Conservation (phyloP, 2,888 invertebrate genomes). For the Gnatocerus cornutus region DNA sequence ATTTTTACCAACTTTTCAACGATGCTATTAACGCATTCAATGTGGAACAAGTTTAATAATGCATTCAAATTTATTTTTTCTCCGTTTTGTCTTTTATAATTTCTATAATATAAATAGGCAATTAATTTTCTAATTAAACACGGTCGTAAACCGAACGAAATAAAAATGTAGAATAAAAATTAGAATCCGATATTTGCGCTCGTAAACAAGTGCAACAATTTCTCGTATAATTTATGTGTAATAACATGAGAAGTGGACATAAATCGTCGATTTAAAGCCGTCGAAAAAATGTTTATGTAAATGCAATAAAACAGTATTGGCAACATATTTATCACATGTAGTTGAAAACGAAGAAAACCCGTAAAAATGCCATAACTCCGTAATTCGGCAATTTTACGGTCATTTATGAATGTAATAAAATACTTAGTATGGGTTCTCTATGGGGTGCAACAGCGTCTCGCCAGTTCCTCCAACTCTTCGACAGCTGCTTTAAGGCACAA, state of each 20-base stretch:
- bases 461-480: constrained; percentile 12
- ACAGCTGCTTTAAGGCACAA: constrained; percentile 34
- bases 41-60: too few species aligned
- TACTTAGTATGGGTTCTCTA: constrained; percentile 58
- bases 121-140: too few species aligned
- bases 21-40: too few species aligned
- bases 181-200: neutral
- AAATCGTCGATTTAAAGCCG: neutral
- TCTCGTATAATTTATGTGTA: neutral
- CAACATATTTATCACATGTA: constrained; percentile 33
- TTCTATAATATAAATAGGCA: too few species aligned
- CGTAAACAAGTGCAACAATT: constrained; percentile 1
- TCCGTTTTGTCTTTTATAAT: too few species aligned
- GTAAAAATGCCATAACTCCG: constrained; percentile 56
- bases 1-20: too few species aligned
- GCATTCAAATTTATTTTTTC: too few species aligned
- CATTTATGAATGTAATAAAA: constrained; percentile 56
- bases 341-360: constrained; percentile 29
- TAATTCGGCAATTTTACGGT: constrained; percentile 58
- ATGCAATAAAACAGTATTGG: constrained; percentile 28
- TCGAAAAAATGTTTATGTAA: constrained; percentile 10
- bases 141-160: too few species aligned
- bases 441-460: constrained; percentile 41
- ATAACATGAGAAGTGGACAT: neutral
- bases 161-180: too few species aligned